phyloP scores from a whole-genome alignment of 2,113 vertebrate genomes.

The Clupea harengus region DNA sequence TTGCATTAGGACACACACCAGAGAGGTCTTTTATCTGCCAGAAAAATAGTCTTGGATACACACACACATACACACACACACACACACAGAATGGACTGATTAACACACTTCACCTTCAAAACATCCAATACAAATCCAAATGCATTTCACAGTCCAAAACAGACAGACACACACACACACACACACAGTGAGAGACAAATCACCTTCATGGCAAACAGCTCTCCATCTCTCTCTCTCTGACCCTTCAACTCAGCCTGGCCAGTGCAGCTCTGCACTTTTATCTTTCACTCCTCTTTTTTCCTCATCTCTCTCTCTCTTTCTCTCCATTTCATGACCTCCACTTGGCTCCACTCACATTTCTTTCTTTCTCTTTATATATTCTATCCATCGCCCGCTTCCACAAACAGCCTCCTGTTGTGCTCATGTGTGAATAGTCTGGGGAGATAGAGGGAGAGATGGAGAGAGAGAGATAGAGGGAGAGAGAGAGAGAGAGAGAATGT shows the following conservation, averaged over 20 bases:
- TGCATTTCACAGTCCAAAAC: slow-evolving; percentile 17
- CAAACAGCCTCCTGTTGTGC: background rate
- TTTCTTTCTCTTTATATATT: background rate
- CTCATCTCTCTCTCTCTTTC: background rate
- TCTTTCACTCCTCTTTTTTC: background rate
- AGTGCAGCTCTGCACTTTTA: background rate
- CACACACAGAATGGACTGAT: background rate
- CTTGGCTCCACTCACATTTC: background rate
- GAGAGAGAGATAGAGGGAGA: background rate
- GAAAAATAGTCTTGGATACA: background rate
- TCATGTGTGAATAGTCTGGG: background rate
- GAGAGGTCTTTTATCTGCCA: slow-evolving; percentile 9
- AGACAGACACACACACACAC: background rate
- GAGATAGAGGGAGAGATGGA: background rate
- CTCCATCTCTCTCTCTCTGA: background rate
- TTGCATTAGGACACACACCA: background rate
- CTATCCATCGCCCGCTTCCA: background rate
- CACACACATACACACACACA: slow-evolving; percentile 16
- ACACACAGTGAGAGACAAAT: background rate
- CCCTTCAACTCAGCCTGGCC: background rate
- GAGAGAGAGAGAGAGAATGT: background rate
- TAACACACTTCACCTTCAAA: background rate
- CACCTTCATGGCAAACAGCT: background rate
- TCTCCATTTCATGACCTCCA: background rate
- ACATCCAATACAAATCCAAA: background rate